phyloP scores from a whole-genome alignment of 2,113 vertebrate species.

The Candoia aspera region DNA sequence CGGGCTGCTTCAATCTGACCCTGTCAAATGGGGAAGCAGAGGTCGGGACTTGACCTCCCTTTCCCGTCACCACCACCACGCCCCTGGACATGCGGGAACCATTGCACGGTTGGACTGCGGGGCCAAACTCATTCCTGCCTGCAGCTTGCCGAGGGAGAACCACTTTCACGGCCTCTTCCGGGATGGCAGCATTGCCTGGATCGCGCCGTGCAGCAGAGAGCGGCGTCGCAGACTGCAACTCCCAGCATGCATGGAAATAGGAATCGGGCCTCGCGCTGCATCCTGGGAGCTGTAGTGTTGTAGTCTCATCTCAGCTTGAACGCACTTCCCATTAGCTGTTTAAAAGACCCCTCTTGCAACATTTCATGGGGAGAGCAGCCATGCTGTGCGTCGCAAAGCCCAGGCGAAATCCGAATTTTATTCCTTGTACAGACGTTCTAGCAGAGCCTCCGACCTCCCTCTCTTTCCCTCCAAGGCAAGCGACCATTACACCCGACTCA shows the following conservation, averaged over 20 bases:
- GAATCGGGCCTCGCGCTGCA: not conserved
- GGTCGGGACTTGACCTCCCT: no score
- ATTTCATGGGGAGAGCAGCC: no score
- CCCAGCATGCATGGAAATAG: not conserved
- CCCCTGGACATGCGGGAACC: not conserved
- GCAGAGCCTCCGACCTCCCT: not conserved
- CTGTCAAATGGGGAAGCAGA: not conserved
- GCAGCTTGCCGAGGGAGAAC: not conserved
- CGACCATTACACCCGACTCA: constrained; percentile 16
- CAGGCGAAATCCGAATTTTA: not conserved
- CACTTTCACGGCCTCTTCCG: not conserved
- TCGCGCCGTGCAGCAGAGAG: not conserved
- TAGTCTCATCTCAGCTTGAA: not conserved
- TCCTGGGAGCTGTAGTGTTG: not conserved
- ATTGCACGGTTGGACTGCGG: not conserved
- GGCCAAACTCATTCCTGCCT: not conserved
- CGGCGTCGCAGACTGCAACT: not conserved
- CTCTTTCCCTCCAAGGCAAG: not conserved
- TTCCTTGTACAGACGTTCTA: not conserved
- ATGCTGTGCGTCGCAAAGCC: not conserved
- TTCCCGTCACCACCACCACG: not conserved
- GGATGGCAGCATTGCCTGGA: no score
- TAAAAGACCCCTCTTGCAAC: not conserved
- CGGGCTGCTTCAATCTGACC: not conserved
- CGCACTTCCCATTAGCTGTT: not conserved